Base-by-base conservation (phyloP, 2,113 vertebrate species). In the Rhinolophus ferrumequinum region DNA sequence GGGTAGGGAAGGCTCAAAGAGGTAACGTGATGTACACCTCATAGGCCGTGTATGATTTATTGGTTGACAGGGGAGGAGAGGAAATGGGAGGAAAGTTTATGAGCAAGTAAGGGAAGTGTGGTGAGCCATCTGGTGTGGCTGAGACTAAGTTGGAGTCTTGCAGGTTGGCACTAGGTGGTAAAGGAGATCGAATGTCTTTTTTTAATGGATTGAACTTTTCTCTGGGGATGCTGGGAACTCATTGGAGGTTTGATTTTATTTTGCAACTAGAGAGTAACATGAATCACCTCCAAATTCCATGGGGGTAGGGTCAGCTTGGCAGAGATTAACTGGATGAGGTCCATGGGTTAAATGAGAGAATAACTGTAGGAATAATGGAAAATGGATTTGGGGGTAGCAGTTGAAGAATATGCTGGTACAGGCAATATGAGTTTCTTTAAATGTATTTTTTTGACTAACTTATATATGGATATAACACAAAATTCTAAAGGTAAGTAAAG, bases 191-290 rank as follows among this genome's bases (percentile, higher is more conserved):
- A 94, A 38, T 69, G 41, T 41, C 60, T 86, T 95, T 50, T 50
- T 56, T 79, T 54, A 67, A 69, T 26, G 38, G 3, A 14, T 54
- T 75, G 35, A 76, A 60, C 11, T 18, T 72, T 85, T 82, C 26
- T 85, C 54, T 70, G 67, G 44, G 52, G 35, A 3, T 44, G 86
- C 19, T 76, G 79, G 30, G 38, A n/a, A 54, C 56, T 77, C 92
- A 26, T 2, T 28, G 77, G 72, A 91, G 47, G 47, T 85, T 73
- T 82, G 33, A 26, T 72, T 96, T 93, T 35, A 69, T 92, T 92
- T 96, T 72, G 79, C 67, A 81, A 86, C 33, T 56, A 21, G 28
- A 76, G 54, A 91, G 54, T 77, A 67, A 89, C 67, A 41, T 38
- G 62, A 79, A 89, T 86, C 44, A 56, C 26, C 24, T 41, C 33